A percentile compares a stretch with the other conserved stretches of the same genome.
Conservation (phyloP, 2,113 vertebrate genomes). For the Otus sunia region DNA sequence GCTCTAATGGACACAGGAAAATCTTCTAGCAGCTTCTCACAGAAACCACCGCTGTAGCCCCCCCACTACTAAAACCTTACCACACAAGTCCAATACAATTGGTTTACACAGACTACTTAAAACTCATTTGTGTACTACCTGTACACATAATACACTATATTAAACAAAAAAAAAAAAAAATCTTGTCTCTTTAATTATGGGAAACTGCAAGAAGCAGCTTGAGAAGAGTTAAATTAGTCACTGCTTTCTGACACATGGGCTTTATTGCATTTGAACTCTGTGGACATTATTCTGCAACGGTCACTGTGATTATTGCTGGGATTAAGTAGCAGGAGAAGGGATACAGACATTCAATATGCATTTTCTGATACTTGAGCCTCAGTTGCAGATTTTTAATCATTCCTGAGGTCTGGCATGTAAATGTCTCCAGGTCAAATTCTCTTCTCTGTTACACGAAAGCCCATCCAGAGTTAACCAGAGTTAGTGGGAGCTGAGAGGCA, state of each 20-base stretch:
- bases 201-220: neutral
- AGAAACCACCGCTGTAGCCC: neutral
- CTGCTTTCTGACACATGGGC: neutral
- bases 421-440: neutral
- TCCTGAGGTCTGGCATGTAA: neutral
- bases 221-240: neutral
- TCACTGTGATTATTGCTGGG: neutral
- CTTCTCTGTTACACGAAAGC: neutral
- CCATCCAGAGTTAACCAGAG: neutral
- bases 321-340: neutral
- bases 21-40: neutral
- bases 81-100: neutral
- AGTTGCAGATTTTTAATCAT: neutral
- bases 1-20: neutral
- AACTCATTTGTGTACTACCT: neutral
- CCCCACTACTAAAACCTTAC: neutral
- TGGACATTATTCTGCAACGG: neutral
- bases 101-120: neutral
- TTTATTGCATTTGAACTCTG: conserved; percentile 1
- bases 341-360: neutral
- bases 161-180: neutral
- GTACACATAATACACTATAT: neutral
- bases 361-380: neutral
- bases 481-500: neutral
- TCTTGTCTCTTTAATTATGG: neutral